Evolutionary conservation across 2,888 invertebrate species (phyloP).

Genomic region (Cerastoderma edule): DNA sequence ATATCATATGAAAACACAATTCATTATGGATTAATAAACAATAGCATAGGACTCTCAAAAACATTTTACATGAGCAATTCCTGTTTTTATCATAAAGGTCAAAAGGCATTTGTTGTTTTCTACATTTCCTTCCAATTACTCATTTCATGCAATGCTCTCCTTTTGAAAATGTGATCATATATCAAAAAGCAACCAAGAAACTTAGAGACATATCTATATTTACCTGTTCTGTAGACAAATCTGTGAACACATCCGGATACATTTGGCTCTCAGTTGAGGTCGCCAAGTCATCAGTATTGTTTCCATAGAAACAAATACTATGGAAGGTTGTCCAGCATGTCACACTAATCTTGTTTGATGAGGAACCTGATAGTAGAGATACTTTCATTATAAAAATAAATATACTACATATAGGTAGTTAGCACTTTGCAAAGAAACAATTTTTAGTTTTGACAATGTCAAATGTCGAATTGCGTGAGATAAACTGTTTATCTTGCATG

Average conservation of each 20-base stretch:
- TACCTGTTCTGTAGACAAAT: slow-evolving; percentile 64
- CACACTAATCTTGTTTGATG: slow-evolving; percentile 69
- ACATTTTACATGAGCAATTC: too few relatives aligned
- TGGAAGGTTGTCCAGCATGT: slow-evolving; percentile 75
- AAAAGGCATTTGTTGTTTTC: too few relatives aligned
- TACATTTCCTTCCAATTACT: too few relatives aligned
- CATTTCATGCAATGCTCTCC: background rate
- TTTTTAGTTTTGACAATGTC: too few relatives aligned
- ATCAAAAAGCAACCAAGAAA: background rate
- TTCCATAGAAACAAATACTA: slow-evolving; percentile 52
- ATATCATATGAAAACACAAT: too few relatives aligned
- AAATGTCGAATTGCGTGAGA: too few relatives aligned
- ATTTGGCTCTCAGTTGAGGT: background rate
- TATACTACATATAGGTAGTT: background rate
- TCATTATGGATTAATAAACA: too few relatives aligned
- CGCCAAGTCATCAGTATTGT: slow-evolving; percentile 15
- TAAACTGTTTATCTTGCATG: too few relatives aligned
- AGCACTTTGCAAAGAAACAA: background rate
- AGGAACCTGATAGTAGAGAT: slow-evolving; percentile 67
- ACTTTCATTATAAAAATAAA: too few relatives aligned
- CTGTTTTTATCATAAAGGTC: too few relatives aligned
- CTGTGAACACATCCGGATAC: slow-evolving; percentile 42
- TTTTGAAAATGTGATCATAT: background rate
- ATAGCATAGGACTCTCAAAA: too few relatives aligned
- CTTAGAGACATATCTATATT: background rate